phyloP scores from a whole-genome alignment of 2,888 invertebrate species.

The Sympetrum striolatum region DNA sequence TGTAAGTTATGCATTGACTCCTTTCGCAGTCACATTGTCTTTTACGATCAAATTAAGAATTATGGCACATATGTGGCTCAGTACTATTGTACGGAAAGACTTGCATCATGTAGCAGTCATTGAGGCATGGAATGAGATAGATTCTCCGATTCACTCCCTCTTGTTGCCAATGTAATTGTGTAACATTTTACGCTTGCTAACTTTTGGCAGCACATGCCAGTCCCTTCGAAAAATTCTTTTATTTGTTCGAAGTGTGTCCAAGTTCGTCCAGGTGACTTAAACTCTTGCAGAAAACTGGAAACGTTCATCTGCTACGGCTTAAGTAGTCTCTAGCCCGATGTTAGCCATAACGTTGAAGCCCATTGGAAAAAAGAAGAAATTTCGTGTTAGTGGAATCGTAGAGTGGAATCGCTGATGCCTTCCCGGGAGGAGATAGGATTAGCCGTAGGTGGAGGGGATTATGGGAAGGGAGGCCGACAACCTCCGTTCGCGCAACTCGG shows the following conservation, averaged over 20 bases:
- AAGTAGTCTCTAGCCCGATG: neutral
- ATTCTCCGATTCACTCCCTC: too few relatives aligned
- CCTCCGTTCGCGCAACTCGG: constrained; percentile 28
- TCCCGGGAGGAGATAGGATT: neutral
- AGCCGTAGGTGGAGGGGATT: constrained; percentile 9
- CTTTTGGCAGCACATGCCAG: too few relatives aligned
- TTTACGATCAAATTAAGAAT: too few relatives aligned
- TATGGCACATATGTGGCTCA: too few relatives aligned
- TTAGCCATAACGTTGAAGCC: neutral
- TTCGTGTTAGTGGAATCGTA: neutral
- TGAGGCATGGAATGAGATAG: too few relatives aligned
- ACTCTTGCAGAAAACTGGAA: neutral
- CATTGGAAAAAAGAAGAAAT: neutral
- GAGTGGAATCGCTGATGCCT: constrained; percentile 12
- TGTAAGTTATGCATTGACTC: too few relatives aligned
- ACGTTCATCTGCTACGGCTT: neutral
- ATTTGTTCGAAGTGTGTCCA: neutral
- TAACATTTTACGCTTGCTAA: too few relatives aligned
- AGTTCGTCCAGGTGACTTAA: neutral
- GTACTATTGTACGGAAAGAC: too few relatives aligned
- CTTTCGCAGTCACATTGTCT: too few relatives aligned
- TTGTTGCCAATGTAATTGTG: too few relatives aligned
- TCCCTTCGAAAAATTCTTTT: neutral
- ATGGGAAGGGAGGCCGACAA: constrained; percentile 31
- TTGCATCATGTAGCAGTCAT: too few relatives aligned